Base-by-base conservation (phyloP, 2,113 vertebrate genomes). In the Trichechus manatus region DNA sequence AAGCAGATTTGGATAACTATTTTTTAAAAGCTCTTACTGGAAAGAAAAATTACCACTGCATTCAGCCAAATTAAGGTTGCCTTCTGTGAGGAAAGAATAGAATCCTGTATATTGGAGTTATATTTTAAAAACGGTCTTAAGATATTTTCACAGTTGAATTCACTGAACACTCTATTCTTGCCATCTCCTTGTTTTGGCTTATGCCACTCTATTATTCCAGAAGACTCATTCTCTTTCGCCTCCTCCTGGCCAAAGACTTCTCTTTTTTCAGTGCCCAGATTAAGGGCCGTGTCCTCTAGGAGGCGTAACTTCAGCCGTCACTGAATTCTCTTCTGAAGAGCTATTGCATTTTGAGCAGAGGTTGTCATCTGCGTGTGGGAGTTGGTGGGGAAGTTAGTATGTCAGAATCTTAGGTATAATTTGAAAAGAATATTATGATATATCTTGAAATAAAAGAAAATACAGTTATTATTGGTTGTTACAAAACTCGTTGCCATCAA, bases 21-120 rank as follows among this genome's bases (percentile, higher is more conserved):
- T 93, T 95, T 96, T 96, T 68, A 79, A 84, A 87, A 97, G 39
- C 20, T 88, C 42, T 94, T 61, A 87, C 33, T 92, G 17, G 88
- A 93, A 93, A 93, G 68, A 94, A 93, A 80, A 93, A 93, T 81
- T 50, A 66, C 78, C 47, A 79, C 64, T 88, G 50, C 20, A n/a
- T 94, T 91, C 50, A 70, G 89, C 31, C 84, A 91, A 93, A 92
- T 50, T 88, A 96, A 95, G 66, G 17, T 17, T 84, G 36, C 75
- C 78, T 97, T 94, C 66, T 95, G 70, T 90, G 87, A 84, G 5
- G 44, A 88, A 89, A 92, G 59, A 94, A 85, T 14, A 63, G 83
- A 72, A 36, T 79, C 88, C 39, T 39, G 3, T 39, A 3, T 39
- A 39, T 79, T 72, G 22, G 53, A 3, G 31, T 87, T 74, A 47